Evolutionary conservation across 2,888 invertebrate species (phyloP).

Genomic region (Loripinus fragilis): DNA sequence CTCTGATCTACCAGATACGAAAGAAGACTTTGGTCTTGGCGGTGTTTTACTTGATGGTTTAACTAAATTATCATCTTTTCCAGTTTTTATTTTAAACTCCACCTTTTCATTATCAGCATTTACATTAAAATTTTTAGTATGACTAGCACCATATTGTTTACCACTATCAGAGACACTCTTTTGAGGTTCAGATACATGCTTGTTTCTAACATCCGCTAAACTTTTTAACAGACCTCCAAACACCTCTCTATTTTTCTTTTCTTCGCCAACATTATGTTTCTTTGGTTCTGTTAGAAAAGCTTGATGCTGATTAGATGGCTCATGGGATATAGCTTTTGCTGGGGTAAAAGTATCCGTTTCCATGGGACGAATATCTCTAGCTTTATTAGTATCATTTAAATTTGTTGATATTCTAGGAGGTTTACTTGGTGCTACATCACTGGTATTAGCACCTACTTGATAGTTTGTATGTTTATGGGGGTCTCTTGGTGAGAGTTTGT

Average conservation of each 20-base stretch:
- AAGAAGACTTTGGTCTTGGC: constrained; percentile 54
- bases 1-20: constrained; percentile 47
- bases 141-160: constrained; percentile 12
- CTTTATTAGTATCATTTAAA: constrained; percentile 25
- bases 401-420: constrained; percentile 36
- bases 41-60: constrained; percentile 22
- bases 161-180: neutral
- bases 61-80: neutral
- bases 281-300: constrained; percentile 59
- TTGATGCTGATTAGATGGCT: constrained; percentile 47
- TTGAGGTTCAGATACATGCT: constrained; percentile 38
- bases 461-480: neutral
- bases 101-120: constrained; percentile 18
- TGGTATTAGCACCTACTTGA: neutral
- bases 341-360: constrained; percentile 49
- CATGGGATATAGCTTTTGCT: constrained; percentile 44
- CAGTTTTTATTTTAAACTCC: constrained; percentile 12
- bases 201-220: constrained; percentile 67
- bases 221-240: constrained; percentile 70
- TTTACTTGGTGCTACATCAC: constrained; percentile 25
- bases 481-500: constrained; percentile 18
- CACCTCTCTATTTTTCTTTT: constrained; percentile 58
- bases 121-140: neutral
- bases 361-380: constrained; percentile 51
- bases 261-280: constrained; percentile 38